Base-by-base conservation (phyloP, 2,797 vertebrate genomes). In the Mormyrus hasselquistii region DNA sequence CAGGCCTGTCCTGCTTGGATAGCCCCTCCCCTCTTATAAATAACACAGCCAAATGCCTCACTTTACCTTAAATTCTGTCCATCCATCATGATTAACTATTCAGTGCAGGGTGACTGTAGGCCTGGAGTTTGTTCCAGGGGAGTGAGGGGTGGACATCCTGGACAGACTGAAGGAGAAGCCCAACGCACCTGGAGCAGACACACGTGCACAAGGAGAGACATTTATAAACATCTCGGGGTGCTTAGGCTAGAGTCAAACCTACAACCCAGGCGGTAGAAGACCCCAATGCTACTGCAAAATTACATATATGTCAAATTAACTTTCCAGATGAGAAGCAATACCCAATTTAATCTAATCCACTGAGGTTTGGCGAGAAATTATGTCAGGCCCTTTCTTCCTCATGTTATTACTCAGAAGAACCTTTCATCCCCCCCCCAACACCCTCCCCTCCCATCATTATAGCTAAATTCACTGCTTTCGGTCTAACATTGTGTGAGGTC, bases 401-500 rank as follows among this genome's bases (percentile, higher is more conserved):
- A 84, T 49, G 82, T 84, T 84, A 84, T 84, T 84, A 52, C 49
- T 84, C 82, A 10, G 82, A 84, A 84, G 49, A 84, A 52, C 47
- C 16, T 84, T 47, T 47, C 38, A 5, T 12, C 25, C 65, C 10
- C 25, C 25, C 62, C 62, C 62, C 62, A 12, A 8, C 19, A 59
- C 55, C 55, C 38, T 79, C 14, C n/a, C 44, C 82, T n/a, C n/a
- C n/a, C 41, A 19, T 79, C 73, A 79, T 79, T 79, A 44, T 9
- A 79, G 73, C 82, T 25, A 84, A 84, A 50, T 52, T 84, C 82
- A 84, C 47, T 50, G 47, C 44, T 79, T 50, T 49, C 47, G n/a
- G n/a, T 84, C 82, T 50, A 49, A 22, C 44, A 49, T 84, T 84
- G 82, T 50, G 34, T 44, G 73, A 79, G 73, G 47, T 50, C 82